A percentile compares a stretch with the other conserved stretches of the same genome.
phyloP scores from a whole-genome alignment of 2,113 vertebrate genomes.

The Eretmochelys imbricata region DNA sequence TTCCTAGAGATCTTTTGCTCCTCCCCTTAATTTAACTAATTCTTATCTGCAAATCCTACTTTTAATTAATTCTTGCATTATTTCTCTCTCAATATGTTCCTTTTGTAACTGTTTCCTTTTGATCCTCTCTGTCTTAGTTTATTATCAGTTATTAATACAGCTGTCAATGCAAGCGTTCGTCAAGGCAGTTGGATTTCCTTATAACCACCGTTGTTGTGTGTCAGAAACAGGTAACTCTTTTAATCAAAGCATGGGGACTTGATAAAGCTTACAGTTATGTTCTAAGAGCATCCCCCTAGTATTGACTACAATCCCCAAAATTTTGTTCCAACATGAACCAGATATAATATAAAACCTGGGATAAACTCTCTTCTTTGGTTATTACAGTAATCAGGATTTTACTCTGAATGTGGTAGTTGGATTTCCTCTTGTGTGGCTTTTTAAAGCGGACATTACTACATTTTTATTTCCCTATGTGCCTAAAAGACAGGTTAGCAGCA shows the following conservation, averaged over 20 bases:
- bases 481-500: neutral
- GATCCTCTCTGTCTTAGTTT: neutral
- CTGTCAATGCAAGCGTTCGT: neutral
- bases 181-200: neutral
- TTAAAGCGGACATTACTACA: neutral
- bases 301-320: neutral
- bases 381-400: neutral
- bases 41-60: neutral
- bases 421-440: neutral
- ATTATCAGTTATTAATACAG: neutral
- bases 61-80: slow-evolving; percentile 2
- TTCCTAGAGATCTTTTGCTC: slow-evolving; percentile 40
- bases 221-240: neutral
- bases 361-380: neutral
- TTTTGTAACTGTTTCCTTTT: neutral
- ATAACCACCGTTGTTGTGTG: neutral
- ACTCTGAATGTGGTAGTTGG: neutral
- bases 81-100: neutral
- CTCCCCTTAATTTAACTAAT: neutral
- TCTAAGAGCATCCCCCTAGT: neutral
- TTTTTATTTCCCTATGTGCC: neutral
- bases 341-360: neutral
- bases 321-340: neutral
- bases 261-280: neutral
- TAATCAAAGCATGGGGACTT: neutral